A percentile compares a stretch with the other conserved stretches of the same genome.
Evolutionary conservation across 2,888 invertebrate genomes (phyloP).

Genomic region (Ichneumoninae sp.): DNA sequence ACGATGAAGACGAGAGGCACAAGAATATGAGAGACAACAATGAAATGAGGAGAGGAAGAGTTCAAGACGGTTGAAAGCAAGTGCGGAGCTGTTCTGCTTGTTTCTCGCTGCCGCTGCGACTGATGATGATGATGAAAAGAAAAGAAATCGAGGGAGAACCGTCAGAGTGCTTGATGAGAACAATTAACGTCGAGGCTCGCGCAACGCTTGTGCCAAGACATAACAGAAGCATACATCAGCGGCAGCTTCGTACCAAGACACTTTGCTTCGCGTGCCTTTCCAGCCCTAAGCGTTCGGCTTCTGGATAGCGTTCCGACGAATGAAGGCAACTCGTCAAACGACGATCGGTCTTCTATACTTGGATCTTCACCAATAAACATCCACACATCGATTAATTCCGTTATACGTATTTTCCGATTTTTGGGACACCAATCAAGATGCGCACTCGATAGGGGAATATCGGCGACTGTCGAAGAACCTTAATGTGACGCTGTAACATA

Average conservation of each 20-base stretch:
- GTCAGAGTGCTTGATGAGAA: constrained; percentile 65
- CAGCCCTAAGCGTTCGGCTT: constrained; percentile 26
- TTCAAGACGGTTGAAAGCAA: constrained; percentile 40
- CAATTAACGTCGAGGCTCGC: constrained; percentile 67
- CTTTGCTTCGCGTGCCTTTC: constrained; percentile 21
- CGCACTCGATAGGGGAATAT: background rate
- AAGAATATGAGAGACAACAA: constrained; percentile 43
- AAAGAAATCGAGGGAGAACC: constrained; percentile 40
- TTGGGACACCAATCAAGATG: background rate
- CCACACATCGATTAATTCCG: background rate
- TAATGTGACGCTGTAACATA: no score
- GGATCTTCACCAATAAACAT: background rate
- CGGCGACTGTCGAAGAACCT: no score
- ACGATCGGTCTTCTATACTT: constrained; percentile 26
- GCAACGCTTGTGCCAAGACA: constrained; percentile 57
- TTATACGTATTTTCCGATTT: background rate
- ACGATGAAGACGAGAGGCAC: constrained; percentile 44
- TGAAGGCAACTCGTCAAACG: constrained; percentile 23
- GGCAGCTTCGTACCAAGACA: constrained; percentile 44
- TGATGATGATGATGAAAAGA: constrained; percentile 26
- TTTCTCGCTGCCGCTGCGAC: constrained; percentile 10
- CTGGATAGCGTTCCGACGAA: constrained; percentile 25
- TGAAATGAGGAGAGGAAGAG: constrained; percentile 29
- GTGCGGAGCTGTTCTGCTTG: constrained; percentile 35
- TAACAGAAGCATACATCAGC: constrained; percentile 42